Conservation (phyloP, 2,888 invertebrate genomes). For the Odontomyia ornata region DNA sequence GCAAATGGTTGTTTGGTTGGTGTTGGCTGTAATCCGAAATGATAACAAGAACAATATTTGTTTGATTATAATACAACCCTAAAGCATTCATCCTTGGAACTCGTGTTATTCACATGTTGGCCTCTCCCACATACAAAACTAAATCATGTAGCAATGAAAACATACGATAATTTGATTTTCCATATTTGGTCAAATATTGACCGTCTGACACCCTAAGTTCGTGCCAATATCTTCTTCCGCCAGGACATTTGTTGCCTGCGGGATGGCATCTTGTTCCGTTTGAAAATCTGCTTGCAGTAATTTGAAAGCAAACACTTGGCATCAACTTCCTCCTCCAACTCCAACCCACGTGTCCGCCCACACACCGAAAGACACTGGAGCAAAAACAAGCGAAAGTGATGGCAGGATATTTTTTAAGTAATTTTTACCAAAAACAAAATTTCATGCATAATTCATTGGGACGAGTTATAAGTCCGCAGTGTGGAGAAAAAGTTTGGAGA, state of each 20-base stretch:
- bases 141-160: background rate
- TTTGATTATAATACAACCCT: constrained; percentile 29
- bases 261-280: background rate
- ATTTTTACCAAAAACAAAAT: constrained; percentile 9
- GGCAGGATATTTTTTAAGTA: constrained; percentile 12
- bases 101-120: background rate
- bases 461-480: background rate
- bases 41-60: constrained; percentile 34
- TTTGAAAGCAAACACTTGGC: constrained; percentile 30
- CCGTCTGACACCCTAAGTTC: constrained; percentile 27
- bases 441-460: constrained; percentile 33
- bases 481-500: too few species aligned
- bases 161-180: constrained; percentile 31
- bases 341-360: background rate
- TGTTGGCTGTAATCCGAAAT: constrained; percentile 18
- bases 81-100: background rate
- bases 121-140: background rate
- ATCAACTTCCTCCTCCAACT: constrained; percentile 9
- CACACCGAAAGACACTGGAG: background rate
- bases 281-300: constrained; percentile 30
- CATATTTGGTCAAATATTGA: constrained; percentile 40
- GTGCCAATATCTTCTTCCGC: constrained; percentile 15
- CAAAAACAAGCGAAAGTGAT: constrained; percentile 25
- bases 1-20: background rate
- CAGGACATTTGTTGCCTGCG: background rate